Evolutionary conservation across 2,888 invertebrate genomes (phyloP), one percentile per base, ranked within the genome.

Genomic region (Noctua comes): DNA sequence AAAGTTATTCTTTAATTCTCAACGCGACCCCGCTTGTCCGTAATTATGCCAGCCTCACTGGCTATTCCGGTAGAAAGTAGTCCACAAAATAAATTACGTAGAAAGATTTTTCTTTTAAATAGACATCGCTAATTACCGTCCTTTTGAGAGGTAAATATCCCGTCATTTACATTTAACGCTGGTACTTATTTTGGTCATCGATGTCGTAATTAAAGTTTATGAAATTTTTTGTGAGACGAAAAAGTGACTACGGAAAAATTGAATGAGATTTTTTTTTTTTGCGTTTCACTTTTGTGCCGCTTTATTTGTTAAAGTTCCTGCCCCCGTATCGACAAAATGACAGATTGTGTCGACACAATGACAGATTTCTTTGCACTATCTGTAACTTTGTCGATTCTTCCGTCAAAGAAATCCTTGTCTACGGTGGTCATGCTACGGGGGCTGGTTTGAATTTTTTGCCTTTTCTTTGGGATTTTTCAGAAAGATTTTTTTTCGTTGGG

Each of bases 1-100:
- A 91, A 88, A 88, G 88, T 90, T 91, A 88, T 92, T 90, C 82
- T 91, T 90, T 89, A 89, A 89, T 92, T 92, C 85, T 74, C 82
- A 80, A 79, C 86, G 84, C 81, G 85, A 86, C 76, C 80, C 86
- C 86, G 81, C 84, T 80, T 88, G 86, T 80, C 86, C 83, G 86
- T 91, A 92, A 92, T 93, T 91, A 90, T 88, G 77, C 73, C 83
- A 80, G 83, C 81, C 86, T 88, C 88, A 89, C 79, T 88, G 89
- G 88, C 86, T 86, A 88, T 90, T 91, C 76, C 79, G 79, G 76
- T 82, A 83, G 86, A 89, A 91, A 88, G 84, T 79, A 83, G 73
- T 85, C 83, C 54, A 80, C 88, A 87, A 88, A 89, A 88, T 89
- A 90, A 92, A 91, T 91, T 89, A 88, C 59, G 73, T 76, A 85